Conservation (phyloP, 2,797 vertebrate species). For the Knipowitschia caucasica region DNA sequence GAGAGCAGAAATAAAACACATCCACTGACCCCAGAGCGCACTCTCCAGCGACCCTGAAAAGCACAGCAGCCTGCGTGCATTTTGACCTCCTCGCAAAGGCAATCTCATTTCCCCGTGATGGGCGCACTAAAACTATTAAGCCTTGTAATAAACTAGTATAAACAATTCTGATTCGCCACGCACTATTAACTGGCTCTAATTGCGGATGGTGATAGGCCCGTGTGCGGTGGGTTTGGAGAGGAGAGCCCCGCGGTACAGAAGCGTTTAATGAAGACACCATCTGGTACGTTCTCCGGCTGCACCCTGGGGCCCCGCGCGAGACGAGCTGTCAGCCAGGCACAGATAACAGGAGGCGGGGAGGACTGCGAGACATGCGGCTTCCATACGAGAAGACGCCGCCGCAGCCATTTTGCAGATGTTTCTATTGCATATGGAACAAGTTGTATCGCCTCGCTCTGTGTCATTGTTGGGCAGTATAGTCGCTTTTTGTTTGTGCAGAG, state of each 20-base stretch:
- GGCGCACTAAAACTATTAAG: constrained; percentile 70
- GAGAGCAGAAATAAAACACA: constrained; percentile 11
- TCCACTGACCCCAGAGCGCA: constrained; percentile 18
- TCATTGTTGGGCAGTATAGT: no score
- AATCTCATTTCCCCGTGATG: constrained; percentile 67
- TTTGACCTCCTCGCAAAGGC: constrained; percentile 68
- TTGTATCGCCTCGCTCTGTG: neutral
- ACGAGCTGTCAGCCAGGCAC: constrained; percentile 32
- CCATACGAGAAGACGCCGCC: no score
- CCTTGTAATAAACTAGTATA: constrained; percentile 74
- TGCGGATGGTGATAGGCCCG: constrained; percentile 60
- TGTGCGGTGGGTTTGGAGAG: constrained; percentile 44
- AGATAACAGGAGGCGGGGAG: constrained; percentile 23
- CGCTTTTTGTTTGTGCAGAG: no score
- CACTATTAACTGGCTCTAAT: constrained; percentile 72
- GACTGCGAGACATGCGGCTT: constrained; percentile 1
- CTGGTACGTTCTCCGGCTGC: constrained; percentile 43
- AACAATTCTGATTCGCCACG: constrained; percentile 73
- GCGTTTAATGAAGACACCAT: constrained; percentile 73
- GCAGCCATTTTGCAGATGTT: neutral
- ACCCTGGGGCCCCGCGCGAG: constrained; percentile 39
- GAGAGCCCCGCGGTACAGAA: constrained; percentile 52
- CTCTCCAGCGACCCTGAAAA: constrained; percentile 45
- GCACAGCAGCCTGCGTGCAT: constrained; percentile 48
- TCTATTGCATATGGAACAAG: neutral